Base-by-base conservation (phyloP, 2,113 vertebrate species). In the Nibea albiflora region DNA sequence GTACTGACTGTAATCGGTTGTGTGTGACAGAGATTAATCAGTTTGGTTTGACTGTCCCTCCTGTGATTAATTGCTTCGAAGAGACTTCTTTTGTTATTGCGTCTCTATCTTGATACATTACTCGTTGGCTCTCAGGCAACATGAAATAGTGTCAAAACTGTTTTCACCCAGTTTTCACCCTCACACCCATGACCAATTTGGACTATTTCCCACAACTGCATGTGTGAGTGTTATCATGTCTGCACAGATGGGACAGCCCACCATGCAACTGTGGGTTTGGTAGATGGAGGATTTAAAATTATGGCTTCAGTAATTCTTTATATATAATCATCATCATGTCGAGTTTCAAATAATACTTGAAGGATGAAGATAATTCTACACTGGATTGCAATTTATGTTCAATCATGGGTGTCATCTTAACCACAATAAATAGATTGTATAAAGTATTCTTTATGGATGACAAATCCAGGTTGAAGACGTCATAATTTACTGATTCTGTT, bases 161-260 rank as follows among this genome's bases (percentile, higher is more conserved):
- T 78, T 88, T 73, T 66, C 81, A 80, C 65, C 44, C 74, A 44
- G 11, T 76, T 85, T 65, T 73, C 77, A 64, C 76, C 72, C 69
- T 87, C 80, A 68, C 85, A 70, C 73, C 68, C 73, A 35, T 46
- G 54, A 60, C 68, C 24, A 78, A 65, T 82, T 76, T 80, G 78
- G 70, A 79, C 3, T 3, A 54, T 79, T 82, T 88, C 77, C 76
- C 75, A 72, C 73, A 61, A 75, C 71, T 56, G 60, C 42, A 73
- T 80, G 82, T 85, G 87, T 83, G 84, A 88, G 73, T 76, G 70
- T 84, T 88, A 81, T 89, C 90, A 88, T 76, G 73, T 60, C 64
- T 79, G 82, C 75, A 85, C 86, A 92, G 86, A 93, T 65, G 85
- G 84, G 66, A 56, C 82, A 44, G 39, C 69, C 75, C 81, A 69